Conservation (phyloP, 2,888 invertebrate species). For the Ptilodon capucinus region DNA sequence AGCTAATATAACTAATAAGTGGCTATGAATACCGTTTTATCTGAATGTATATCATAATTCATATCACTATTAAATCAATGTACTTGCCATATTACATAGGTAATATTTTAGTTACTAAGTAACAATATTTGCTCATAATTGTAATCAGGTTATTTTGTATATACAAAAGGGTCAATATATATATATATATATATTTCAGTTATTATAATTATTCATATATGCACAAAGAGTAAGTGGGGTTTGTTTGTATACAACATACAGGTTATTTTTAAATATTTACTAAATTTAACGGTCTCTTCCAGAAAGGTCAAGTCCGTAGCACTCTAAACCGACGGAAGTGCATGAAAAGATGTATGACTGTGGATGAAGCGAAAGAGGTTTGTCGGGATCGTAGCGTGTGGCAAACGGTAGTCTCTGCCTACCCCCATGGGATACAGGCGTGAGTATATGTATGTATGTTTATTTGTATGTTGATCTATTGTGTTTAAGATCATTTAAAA, state of each 20-base stretch:
- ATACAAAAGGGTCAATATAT: too few relatives aligned
- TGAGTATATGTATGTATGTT: too few relatives aligned
- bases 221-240: not conserved
- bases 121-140: conserved; percentile 25
- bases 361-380: too few relatives aligned
- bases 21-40: conserved; percentile 38
- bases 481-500: not conserved
- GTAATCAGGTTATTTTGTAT: conserved; percentile 23
- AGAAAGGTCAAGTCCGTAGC: too few relatives aligned
- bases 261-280: too few relatives aligned
- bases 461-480: not conserved
- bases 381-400: too few relatives aligned
- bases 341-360: too few relatives aligned
- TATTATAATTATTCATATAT: conserved; percentile 28
- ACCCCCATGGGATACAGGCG: too few relatives aligned
- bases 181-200: too few relatives aligned
- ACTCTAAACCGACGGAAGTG: too few relatives aligned
- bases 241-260: not conserved
- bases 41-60: conserved; percentile 32
- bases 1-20: conserved; percentile 18
- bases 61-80: conserved; percentile 33
- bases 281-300: too few relatives aligned
- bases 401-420: too few relatives aligned
- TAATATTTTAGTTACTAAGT: conserved; percentile 31
- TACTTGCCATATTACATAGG: conserved; percentile 37